These are phyloP conservation scores for Sminthurides aquaticus DNA, from an alignment of 2,888 invertebrate genomes.

Conservation along the genomic window DNA sequence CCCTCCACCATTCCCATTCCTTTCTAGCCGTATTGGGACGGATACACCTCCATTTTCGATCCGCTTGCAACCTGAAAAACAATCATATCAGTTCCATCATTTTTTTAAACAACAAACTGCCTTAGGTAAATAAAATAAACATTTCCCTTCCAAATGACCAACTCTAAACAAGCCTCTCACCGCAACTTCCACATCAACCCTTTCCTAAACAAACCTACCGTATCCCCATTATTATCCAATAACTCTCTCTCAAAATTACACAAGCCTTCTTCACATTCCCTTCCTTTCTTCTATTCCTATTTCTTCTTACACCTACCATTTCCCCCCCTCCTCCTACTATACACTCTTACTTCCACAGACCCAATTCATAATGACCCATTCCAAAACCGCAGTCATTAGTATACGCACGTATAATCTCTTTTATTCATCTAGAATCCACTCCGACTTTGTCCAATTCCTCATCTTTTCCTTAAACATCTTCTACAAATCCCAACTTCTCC, in stretches of 20 bases:
- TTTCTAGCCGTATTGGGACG: slow-evolving; percentile 28
- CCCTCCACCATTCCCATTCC: neutral
- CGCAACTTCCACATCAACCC: neutral
- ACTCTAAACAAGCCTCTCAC: neutral
- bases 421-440: too few species aligned
- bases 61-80: slow-evolving; percentile 21
- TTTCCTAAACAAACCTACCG: neutral
- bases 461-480: too few species aligned
- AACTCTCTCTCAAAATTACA: neutral
- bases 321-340: too few species aligned
- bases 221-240: neutral
- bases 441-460: too few species aligned
- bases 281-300: too few species aligned
- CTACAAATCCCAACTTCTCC: too few species aligned
- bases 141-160: neutral
- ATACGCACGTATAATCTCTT: too few species aligned
- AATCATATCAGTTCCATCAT: neutral
- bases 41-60: slow-evolving; percentile 40
- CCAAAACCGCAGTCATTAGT: too few species aligned
- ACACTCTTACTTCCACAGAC: too few species aligned
- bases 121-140: neutral
- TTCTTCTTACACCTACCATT: too few species aligned
- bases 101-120: neutral
- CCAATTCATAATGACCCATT: too few species aligned
- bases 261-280: too few species aligned